Conservation (phyloP, 2,888 invertebrate species). For the Pharmacophagus antenor region DNA sequence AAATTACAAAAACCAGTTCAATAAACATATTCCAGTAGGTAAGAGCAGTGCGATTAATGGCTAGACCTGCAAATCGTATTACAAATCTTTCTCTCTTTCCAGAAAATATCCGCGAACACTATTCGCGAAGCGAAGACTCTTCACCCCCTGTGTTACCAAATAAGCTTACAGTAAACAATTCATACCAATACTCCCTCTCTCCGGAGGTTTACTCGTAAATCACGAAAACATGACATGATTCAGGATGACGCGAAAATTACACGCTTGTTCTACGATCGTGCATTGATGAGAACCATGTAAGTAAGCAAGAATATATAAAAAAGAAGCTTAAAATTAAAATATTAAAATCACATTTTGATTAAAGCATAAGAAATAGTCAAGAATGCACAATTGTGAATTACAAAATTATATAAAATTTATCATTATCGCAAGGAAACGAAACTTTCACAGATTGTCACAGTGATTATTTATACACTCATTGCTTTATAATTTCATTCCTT, state of each 20-base stretch:
- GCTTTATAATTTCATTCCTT: too few species aligned
- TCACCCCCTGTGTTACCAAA: conserved; percentile 68
- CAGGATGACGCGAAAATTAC: conserved; percentile 3
- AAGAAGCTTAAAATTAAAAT: not conserved
- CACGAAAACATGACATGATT: conserved; percentile 43
- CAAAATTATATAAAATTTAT: too few species aligned
- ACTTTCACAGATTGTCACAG: too few species aligned
- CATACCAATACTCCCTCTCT: conserved; percentile 54
- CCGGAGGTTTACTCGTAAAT: conserved; percentile 52
- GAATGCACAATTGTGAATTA: too few species aligned
- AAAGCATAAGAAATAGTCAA: too few species aligned
- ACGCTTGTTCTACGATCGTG: not conserved
- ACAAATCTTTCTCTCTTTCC: conserved; percentile 48
- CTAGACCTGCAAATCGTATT: conserved; percentile 32
- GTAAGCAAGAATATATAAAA: not conserved
- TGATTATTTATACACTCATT: too few species aligned
- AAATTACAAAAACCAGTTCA: too few species aligned
- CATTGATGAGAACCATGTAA: not conserved
- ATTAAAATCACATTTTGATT: not conserved
- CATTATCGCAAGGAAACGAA: too few species aligned
- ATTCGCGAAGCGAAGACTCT: conserved; percentile 68
- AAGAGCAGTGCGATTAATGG: not conserved
- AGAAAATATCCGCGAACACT: conserved; percentile 44
- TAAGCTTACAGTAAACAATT: conserved; percentile 51
- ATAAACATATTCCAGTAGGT: not conserved